These are phyloP conservation scores for Stylophora pistillata DNA, from an alignment of 64 coral and sea anemone genomes.

Conservation along the genomic window DNA sequence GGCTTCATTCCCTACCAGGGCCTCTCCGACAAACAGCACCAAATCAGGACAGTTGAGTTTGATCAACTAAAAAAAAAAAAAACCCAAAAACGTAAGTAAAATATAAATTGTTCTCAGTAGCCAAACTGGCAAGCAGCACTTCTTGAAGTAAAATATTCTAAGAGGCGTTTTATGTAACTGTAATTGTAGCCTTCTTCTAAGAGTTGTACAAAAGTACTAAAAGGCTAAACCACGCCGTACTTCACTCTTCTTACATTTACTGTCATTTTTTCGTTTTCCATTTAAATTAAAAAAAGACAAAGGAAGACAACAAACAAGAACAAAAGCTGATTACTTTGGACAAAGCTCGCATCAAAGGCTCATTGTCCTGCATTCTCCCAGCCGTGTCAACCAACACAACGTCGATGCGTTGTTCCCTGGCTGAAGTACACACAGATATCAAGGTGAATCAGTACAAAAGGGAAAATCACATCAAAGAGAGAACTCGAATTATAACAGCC, in stretches of 20 bases:
- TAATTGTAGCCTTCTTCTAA: too few species aligned
- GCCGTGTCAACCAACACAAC: conserved; percentile 98
- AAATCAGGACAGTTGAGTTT: conserved; percentile 90
- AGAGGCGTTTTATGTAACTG: too few species aligned
- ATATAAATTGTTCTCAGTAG: background rate
- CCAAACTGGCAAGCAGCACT: too few species aligned
- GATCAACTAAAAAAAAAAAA: conserved; percentile 74
- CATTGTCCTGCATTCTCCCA: conserved; percentile 98
- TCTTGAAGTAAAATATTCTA: too few species aligned
- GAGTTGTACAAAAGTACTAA: too few species aligned
- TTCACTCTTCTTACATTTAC: too few species aligned
- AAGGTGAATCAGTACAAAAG: background rate
- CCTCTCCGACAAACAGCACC: conserved; percentile 97
- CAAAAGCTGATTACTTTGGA: conserved; percentile 66
- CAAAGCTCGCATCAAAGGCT: conserved; percentile 91
- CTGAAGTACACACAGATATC: conserved; percentile 9
- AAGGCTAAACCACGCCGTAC: too few species aligned
- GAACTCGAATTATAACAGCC: too few species aligned
- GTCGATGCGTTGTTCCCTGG: conserved; percentile 95
- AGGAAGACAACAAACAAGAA: background rate
- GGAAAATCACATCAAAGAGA: background rate
- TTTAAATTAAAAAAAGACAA: background rate
- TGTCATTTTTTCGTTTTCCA: background rate
- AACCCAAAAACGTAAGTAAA: background rate
- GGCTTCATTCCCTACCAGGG: conserved; percentile 97